Conservation (phyloP, 23 tunicate genomes). For the Halocynthia aurantium region DNA sequence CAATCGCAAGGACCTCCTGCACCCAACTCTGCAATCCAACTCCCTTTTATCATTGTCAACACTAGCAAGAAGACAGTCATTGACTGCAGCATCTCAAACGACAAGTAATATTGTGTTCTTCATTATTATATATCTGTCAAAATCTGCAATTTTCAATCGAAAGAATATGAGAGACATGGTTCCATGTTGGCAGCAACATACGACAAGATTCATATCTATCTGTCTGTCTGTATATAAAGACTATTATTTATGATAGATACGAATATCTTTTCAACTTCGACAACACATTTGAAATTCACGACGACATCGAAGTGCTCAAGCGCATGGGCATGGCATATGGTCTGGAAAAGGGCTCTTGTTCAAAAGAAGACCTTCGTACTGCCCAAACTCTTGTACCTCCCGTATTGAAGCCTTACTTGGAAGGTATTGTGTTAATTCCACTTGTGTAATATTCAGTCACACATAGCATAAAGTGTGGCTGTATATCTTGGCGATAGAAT, state of each 20-base stretch:
- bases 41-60: slow-evolving; percentile 97
- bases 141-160: too few species aligned
- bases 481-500: too few species aligned
- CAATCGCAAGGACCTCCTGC: slow-evolving; percentile 77
- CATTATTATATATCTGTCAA: too few species aligned
- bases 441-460: neutral
- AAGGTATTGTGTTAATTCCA: slow-evolving; percentile 32
- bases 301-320: slow-evolving; percentile 96
- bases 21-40: slow-evolving; percentile 84
- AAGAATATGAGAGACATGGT: neutral
- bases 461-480: neutral
- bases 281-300: slow-evolving; percentile 97
- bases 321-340: slow-evolving; percentile 98
- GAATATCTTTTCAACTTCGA: slow-evolving; percentile 97
- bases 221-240: neutral
- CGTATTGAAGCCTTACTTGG: slow-evolving; percentile 67
- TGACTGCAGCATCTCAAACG: slow-evolving; percentile 98
- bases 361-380: slow-evolving; percentile 43
- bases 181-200: neutral
- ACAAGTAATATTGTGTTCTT: slow-evolving; percentile 40
- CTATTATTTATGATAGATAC: slow-evolving; percentile 29
- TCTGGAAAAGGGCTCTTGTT: slow-evolving; percentile 63
- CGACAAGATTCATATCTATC: neutral
- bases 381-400: slow-evolving; percentile 80
- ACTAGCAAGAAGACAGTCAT: slow-evolving; percentile 96